These are phyloP conservation scores for Drosophila picticornis DNA, from an alignment of 2,888 invertebrate species.

Conservation along the genomic window DNA sequence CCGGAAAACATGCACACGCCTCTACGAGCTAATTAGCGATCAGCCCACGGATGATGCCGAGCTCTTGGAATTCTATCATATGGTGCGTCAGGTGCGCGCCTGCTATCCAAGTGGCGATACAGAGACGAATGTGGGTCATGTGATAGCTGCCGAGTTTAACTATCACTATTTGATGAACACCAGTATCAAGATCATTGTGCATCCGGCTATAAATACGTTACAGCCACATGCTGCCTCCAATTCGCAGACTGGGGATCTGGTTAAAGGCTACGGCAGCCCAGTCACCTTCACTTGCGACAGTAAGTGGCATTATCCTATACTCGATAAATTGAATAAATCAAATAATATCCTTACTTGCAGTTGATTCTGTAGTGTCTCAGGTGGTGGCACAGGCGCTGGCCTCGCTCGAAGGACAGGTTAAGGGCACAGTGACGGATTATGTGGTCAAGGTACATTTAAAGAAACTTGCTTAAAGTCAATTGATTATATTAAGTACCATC, in stretches of 20 bases:
- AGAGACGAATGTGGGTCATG: conserved; percentile 93
- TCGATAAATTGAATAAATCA: not conserved
- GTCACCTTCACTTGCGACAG: conserved; percentile 97
- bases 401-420: conserved; percentile 91
- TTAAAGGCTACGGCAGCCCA: conserved; percentile 87
- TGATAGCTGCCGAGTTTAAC: conserved; percentile 94
- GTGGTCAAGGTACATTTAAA: conserved; percentile 86
- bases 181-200: conserved; percentile 95
- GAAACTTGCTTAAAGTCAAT: not conserved
- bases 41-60: conserved; percentile 90
- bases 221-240: conserved; percentile 86
- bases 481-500: not conserved
- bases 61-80: conserved; percentile 92
- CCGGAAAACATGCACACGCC: conserved; percentile 83
- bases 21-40: conserved; percentile 91
- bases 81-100: conserved; percentile 92
- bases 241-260: conserved; percentile 72
- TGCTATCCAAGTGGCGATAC: conserved; percentile 91
- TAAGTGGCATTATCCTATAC: conserved; percentile 82
- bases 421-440: conserved; percentile 89
- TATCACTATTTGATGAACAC: conserved; percentile 92
- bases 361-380: conserved; percentile 94
- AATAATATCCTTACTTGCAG: conserved; percentile 86
- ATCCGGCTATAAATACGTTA: conserved; percentile 86
- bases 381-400: conserved; percentile 93